Base-by-base conservation (phyloP, 2,113 vertebrate genomes). In the Sinocyclocheilus rhinocerous region DNA sequence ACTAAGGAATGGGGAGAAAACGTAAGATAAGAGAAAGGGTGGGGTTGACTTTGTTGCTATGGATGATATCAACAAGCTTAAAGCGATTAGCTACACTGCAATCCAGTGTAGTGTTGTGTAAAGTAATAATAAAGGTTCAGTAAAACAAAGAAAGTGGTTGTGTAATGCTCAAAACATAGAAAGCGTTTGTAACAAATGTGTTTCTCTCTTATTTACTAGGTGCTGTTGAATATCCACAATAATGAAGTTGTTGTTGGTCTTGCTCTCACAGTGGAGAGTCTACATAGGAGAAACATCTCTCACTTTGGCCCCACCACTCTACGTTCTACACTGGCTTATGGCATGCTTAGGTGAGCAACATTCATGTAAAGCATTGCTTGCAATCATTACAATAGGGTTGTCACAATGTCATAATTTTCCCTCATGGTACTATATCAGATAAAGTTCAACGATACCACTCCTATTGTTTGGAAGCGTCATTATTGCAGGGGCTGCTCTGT, bases 231-330 rank as follows among this genome's bases (percentile, higher is more conserved):
- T 89, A 99, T 99, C 85, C 96, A 98, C 85, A 96, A 95, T 73
- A 96, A 91, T 20, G 98, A 99, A 92, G 88, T 99, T 3, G 94
- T 39, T 39, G 94, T 99, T 76, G 98, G 97, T 42, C 98, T 99
- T 45, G 98, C 98, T 0, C 89, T 99, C 77, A 99, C 98, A 18
- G 98, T 99, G 33, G 98, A 99, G 94, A 99, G 98, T 90, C 97
- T 99, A 6, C 98, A 99, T 89, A 94, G 97, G 84, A 95, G 98
- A 91, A 99, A 99, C 55, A 99, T 99, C 86, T 98, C 97, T 4
- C 97, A 99, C 92, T 99, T 99, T 59, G 98, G 98, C 42, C 98
- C 98, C 61, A 99, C 98, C 0, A 99, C 98, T 3, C 96, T 99
- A 70, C 96, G 98, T 18, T 98, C 98, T 0, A 99, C 98, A 4